phyloP scores from a whole-genome alignment of 2,888 invertebrate species.

The Hofmannophila pseudospretella region DNA sequence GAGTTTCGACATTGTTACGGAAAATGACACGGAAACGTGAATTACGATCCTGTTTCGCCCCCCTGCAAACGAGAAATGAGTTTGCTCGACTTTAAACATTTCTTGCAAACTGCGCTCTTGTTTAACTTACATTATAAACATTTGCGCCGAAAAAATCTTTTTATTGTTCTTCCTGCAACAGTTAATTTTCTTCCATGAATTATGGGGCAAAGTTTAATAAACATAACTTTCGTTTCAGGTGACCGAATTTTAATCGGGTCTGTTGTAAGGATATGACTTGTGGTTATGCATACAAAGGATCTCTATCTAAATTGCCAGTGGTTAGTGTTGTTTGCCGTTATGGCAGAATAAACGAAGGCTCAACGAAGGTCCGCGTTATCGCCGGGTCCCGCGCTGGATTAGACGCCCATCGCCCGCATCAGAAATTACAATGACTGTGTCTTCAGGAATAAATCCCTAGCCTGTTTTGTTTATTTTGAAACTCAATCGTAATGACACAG shows the following conservation, averaged over 20 bases:
- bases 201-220: neutral
- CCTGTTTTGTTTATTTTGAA: constrained; percentile 40
- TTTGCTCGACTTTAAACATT: constrained; percentile 49
- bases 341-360: constrained; percentile 34
- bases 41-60: constrained; percentile 45
- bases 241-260: constrained; percentile 14
- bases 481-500: too few species aligned
- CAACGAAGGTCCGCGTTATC: constrained; percentile 36
- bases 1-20: constrained; percentile 51
- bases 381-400: constrained; percentile 28
- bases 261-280: neutral
- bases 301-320: constrained; percentile 34
- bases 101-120: constrained; percentile 41
- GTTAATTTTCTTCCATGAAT: constrained; percentile 1
- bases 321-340: constrained; percentile 35
- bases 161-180: constrained; percentile 2
- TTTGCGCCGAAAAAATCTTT: constrained; percentile 25
- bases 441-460: constrained; percentile 21
- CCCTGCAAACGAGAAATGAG: constrained; percentile 44
- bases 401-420: constrained; percentile 42
- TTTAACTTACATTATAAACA: constrained; percentile 50
- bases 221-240: neutral
- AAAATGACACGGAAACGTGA: constrained; percentile 51
- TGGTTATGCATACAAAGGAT: constrained; percentile 15
- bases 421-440: constrained; percentile 44